Percentiles rank a stretch among this genome's conserved stretches.
Evolutionary conservation across 2,797 vertebrate species (phyloP).

Genomic region (Rhynchonycteris naso): DNA sequence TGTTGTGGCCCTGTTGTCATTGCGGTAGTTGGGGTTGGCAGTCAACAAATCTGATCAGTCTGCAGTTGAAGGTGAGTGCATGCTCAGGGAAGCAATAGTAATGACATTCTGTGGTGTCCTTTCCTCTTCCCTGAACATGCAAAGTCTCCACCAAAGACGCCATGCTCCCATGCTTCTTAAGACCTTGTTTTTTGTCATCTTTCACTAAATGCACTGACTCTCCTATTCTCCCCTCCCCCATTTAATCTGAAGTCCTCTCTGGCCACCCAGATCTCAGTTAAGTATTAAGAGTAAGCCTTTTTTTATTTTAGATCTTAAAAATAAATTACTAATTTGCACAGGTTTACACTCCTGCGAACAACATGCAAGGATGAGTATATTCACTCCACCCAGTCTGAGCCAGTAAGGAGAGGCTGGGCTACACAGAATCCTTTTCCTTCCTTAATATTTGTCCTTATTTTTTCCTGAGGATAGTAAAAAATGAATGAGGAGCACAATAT

Average conservation of each 20-base stretch:
- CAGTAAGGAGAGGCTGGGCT: neutral
- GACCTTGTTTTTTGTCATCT: neutral
- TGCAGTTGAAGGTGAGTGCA: neutral
- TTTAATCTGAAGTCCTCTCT: neutral
- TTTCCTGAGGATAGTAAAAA: neutral
- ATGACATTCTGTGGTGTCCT: too few relatives aligned
- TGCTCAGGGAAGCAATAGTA: neutral
- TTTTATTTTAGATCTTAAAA: constrained; percentile 19
- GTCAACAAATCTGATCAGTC: neutral
- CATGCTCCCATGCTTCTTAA: neutral
- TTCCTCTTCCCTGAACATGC: neutral
- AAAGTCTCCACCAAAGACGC: neutral
- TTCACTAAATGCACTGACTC: neutral
- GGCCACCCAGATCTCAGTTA: neutral
- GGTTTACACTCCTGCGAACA: neutral
- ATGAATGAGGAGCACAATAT: neutral
- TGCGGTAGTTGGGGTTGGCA: too few relatives aligned
- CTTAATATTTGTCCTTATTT: neutral
- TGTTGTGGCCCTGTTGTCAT: neutral
- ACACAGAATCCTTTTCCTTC: neutral
- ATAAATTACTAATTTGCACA: neutral
- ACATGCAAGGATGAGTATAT: neutral
- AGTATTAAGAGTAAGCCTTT: neutral
- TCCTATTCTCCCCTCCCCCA: neutral
- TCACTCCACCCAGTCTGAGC: neutral